These are phyloP conservation scores for Argynnis bischoffii DNA, from an alignment of 2,888 invertebrate genomes.

Conservation along the genomic window DNA sequence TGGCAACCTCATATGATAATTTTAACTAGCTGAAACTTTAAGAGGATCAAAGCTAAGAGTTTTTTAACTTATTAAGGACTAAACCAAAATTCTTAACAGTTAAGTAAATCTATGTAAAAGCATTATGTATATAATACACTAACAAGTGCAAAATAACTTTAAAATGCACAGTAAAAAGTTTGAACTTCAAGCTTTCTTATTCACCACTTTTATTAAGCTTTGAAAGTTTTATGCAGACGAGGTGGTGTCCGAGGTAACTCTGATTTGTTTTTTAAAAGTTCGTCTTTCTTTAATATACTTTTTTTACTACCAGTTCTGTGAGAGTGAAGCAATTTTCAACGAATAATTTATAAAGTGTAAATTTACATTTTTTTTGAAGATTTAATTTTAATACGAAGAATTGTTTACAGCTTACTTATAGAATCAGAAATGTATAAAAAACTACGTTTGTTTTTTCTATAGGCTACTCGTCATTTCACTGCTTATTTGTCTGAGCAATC, in stretches of 20 bases:
- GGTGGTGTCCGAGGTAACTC: conserved; percentile 19
- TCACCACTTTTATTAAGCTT: conserved; percentile 23
- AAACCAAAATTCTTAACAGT: too few species aligned
- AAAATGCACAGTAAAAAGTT: conserved; percentile 3
- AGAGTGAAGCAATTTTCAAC: neutral
- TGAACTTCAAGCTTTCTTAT: conserved; percentile 13
- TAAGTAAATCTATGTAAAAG: too few species aligned
- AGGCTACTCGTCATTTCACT: too few species aligned
- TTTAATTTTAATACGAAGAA: neutral
- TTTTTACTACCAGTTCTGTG: neutral
- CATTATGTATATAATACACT: too few species aligned
- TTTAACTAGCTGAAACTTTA: too few species aligned
- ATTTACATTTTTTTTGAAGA: neutral
- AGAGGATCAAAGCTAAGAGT: too few species aligned
- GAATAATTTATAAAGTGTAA: neutral
- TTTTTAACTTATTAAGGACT: too few species aligned
- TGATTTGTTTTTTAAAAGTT: conserved; percentile 28
- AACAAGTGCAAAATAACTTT: too few species aligned
- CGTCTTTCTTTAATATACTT: conserved; percentile 9
- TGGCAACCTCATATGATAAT: too few species aligned
- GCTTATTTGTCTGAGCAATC: too few species aligned
- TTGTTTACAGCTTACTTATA: neutral
- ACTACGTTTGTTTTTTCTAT: too few species aligned
- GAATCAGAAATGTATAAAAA: neutral
- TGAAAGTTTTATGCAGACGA: conserved; percentile 23